Base-by-base conservation (phyloP, 2,888 invertebrate genomes). In the Bombyx huttoni region DNA sequence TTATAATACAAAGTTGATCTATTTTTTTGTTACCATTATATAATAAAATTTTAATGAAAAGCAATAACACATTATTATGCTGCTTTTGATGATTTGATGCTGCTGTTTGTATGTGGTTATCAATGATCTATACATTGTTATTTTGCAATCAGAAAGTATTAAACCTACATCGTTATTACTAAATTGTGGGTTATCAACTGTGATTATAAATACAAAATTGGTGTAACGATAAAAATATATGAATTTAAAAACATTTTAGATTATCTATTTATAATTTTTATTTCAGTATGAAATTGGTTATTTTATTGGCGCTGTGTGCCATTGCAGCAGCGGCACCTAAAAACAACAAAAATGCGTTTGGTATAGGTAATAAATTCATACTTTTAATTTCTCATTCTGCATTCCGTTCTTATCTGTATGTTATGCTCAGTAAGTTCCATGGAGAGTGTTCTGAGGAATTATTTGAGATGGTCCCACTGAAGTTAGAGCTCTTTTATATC, bases 221-320 rank as follows among this genome's bases (percentile, higher is more conserved):
- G 3, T 48, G 9, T 33, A 24, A 48, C 10, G 48, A 24, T 34
- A 24, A 33, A 33, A 10, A n/a, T 14, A 48, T 48, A 33, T 10
- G 24, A 8, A n/a, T 33, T 48, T 34, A 24, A 48, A 8, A 10
- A 24, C 24, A 24, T 10, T 12, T 24, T 47, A 13, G 24, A 24
- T 5, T 2, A 24, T 24, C 24, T 24, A 24, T 24, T 3, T 13
- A n/a, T 34, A 34, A 14, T 9, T 51, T 40, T 45, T 24, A 48
- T 47, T 47, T 8, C 51, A 53, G 53, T 10, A 53, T 53, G 53
- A 53, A 51, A 53, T 13, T 53, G 40, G 0, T 51, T 33, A 12
- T 53, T 12, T 13, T 53, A 13, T 24, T 53, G 49, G 49, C 46
- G 14, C 24, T 51, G 34, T 49, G 46, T 35, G 47, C 49, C 10